Base-by-base conservation (phyloP, 37 sponge, comb jelly and placozoan genomes). In the Spongia lamella region DNA sequence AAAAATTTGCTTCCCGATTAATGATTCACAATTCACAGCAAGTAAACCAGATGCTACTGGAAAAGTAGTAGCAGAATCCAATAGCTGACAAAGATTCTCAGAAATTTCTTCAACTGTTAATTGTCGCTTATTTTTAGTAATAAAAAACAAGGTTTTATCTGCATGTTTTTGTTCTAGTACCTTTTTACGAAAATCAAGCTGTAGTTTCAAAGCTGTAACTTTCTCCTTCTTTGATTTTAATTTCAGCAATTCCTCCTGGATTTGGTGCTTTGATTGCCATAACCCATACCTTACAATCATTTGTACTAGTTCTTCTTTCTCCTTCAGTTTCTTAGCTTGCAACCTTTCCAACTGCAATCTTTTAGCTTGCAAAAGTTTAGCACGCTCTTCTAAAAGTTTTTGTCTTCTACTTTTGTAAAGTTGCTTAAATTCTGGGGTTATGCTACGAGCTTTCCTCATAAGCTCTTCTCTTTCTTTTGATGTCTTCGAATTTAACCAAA, bases 401-500 rank as follows among this genome's bases (percentile, higher is more conserved):
- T 40, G 7, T 25, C 52, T 21, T 20, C 79, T 38, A 20, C 13
- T 22, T 37, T 33, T 53, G 43, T 29, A 78, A 38, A 33, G 27
- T 19, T 78, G 38, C 31, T 63, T 65, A 22, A 55, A 33, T 2
- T 53, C 56, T 7, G 79, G 43, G 37, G 68, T 68, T 19, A 13
- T 40, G 20, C 2, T 33, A 19, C 68, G n/a, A 7, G 80, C 80
- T 19, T 36, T 70, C 7, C 24, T 16, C 0, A 79, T 38, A 13
- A 79, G 19, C 1, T 30, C 69, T 20, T 67, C 25, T 32, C 47
- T 38, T 6, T 68, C 70, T 34, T 66, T 13, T 11, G n/a, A 26
- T 37, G 79, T 24, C 39, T 79, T 66, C 6, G 57, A 7, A 30
- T 37, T 1, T 20, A 81, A 66, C 82, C 82, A 81, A 22, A 30